A percentile compares a stretch with the other conserved stretches of the same genome.
Conservation (phyloP, 1,140 invertebrate genomes). For the Aleiodes sp. region DNA sequence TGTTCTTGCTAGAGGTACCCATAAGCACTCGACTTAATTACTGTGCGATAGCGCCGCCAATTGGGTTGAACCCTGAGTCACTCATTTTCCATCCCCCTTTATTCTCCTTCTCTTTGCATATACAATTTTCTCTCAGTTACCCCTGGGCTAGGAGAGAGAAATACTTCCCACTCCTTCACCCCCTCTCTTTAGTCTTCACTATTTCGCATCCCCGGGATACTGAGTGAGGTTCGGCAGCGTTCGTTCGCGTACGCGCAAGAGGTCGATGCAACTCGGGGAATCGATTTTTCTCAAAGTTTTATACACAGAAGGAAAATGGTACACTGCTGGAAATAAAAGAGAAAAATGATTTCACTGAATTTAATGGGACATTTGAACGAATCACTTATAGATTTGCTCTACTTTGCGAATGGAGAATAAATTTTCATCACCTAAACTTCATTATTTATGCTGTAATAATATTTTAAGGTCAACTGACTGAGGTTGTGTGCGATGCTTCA, state of each 20-base stretch:
- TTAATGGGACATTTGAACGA: not conserved
- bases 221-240: not conserved
- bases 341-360: too few relatives aligned
- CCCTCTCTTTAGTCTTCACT: not conserved
- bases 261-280: not conserved
- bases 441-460: not conserved
- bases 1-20: not conserved
- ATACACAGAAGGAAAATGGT: not conserved
- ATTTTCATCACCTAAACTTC: not conserved
- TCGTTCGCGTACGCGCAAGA: not conserved
- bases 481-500: too few relatives aligned
- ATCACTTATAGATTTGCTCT: too few relatives aligned
- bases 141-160: not conserved
- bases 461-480: too few relatives aligned
- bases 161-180: too few relatives aligned
- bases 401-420: too few relatives aligned
- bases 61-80: slow-evolving; percentile 20
- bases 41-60: slow-evolving; percentile 11
- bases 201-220: not conserved
- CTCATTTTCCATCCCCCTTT: not conserved
- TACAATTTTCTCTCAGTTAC: not conserved
- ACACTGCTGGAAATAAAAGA: not conserved
- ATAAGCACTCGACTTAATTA: slow-evolving; percentile 13
- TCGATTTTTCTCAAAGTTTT: slow-evolving; percentile 1
- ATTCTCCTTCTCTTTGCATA: not conserved